Evolutionary conservation across 2,888 invertebrate species (phyloP).

Genomic region (Antheraea yamamai): DNA sequence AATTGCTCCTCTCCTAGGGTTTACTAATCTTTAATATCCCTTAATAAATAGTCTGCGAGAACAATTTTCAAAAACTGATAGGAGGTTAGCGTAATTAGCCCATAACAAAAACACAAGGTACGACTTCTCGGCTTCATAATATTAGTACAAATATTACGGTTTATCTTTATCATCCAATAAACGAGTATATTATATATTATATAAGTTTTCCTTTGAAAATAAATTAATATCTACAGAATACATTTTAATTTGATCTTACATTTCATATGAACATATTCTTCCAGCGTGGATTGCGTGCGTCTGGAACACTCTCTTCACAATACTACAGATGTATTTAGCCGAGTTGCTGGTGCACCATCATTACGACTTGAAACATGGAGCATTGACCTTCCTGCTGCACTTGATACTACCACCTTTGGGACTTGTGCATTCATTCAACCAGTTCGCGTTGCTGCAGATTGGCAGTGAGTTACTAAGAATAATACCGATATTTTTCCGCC

Average conservation of each 20-base stretch:
- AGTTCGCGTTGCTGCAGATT: conserved; percentile 65
- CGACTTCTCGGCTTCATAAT: too few relatives aligned
- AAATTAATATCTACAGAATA: neutral
- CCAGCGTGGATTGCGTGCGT: conserved; percentile 59
- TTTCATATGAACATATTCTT: conserved; percentile 19
- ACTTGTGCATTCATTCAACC: conserved; percentile 62
- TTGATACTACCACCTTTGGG: conserved; percentile 64
- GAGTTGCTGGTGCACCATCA: conserved; percentile 63
- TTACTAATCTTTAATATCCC: too few relatives aligned
- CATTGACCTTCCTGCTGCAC: conserved; percentile 52
- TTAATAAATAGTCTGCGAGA: too few relatives aligned
- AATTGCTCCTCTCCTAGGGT: too few relatives aligned
- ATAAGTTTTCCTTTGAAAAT: too few relatives aligned
- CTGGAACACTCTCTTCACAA: conserved; percentile 61
- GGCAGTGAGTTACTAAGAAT: conserved; percentile 30
- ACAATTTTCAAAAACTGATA: too few relatives aligned
- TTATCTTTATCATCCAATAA: too few relatives aligned
- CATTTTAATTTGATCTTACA: neutral
- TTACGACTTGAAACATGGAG: conserved; percentile 46
- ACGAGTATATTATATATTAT: too few relatives aligned
- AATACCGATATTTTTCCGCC: neutral
- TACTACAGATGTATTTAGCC: conserved; percentile 64
- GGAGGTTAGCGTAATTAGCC: too few relatives aligned
- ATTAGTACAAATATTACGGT: too few relatives aligned
- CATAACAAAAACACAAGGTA: too few relatives aligned